Base-by-base conservation (phyloP, 2,888 invertebrate genomes). In the Eledone cirrhosa region DNA sequence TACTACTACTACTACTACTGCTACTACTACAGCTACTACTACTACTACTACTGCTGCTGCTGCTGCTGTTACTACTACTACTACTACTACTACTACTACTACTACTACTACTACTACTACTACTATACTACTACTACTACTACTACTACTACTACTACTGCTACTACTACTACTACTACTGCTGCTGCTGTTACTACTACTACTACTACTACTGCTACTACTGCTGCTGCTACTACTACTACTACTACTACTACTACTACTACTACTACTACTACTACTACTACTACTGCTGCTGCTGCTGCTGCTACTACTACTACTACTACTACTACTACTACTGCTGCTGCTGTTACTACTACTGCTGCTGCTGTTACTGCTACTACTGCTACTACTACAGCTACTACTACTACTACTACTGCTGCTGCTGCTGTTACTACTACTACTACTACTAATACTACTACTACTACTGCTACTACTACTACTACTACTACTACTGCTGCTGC, bases 1-100 rank as follows among this genome's bases (percentile, higher is more conserved):
- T 59, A 59, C 59, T 59, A 59, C 59, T 59, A 59, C 59, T 59
- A 59, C 59, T 59, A 59, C 59, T 59, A 59, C 59, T 59, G n/a
- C 59, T 59, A 59, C 59, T 59, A 59, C 59, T 59, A 59, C 59
- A 19, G n/a, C 59, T 59, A 59, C 59, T 59, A 59, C 59, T 59
- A 59, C 59, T 59, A 59, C 59, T 59, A 59, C 59, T 59, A 59
- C 59, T 59, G 59, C 59, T 59, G 59, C 59, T 59, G 59, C 59
- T 59, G 59, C 59, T 59, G 59, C 59, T 59, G 59, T n/a, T 59
- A 59, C 59, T n/a, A n/a, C 59, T 59, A 59, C 59, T 59, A 59
- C 59, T 59, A 59, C 59, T 59, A 59, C 59, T 59, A 59, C 59
- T 59, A 59, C 59, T 59, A 59, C 59, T 59, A 59, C 59, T 59